phyloP scores from a whole-genome alignment of 1,140 invertebrate species.

The Bombyx mandarina region DNA sequence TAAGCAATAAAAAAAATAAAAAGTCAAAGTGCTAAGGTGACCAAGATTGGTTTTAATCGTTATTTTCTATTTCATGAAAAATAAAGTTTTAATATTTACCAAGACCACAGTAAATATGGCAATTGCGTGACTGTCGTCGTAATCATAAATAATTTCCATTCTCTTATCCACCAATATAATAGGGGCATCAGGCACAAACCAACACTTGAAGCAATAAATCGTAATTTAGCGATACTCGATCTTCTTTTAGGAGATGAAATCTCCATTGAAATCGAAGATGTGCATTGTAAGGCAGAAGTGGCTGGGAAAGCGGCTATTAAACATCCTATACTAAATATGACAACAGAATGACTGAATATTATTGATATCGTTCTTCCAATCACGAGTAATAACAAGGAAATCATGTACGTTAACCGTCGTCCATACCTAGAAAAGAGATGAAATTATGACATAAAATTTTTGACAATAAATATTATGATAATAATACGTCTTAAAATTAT shows the following conservation, averaged over 20 bases:
- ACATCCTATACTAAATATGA: slow-evolving; percentile 38
- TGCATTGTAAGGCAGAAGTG: slow-evolving; percentile 36
- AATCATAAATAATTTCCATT: slow-evolving; percentile 72
- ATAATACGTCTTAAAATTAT: not conserved
- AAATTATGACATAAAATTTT: not conserved
- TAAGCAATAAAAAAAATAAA: too few species aligned
- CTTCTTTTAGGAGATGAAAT: slow-evolving; percentile 38
- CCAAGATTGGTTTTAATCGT: too few species aligned
- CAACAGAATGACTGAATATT: slow-evolving; percentile 27
- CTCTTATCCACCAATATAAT: slow-evolving; percentile 71
- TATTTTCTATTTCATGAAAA: not conserved
- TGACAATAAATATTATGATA: not conserved
- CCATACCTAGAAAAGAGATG: slow-evolving; percentile 40
- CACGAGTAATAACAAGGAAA: slow-evolving; percentile 31
- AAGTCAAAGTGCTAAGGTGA: too few species aligned
- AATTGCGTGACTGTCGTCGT: slow-evolving; percentile 57
- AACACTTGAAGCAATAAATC: slow-evolving; percentile 57
- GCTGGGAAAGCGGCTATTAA: slow-evolving; percentile 36
- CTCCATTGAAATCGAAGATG: slow-evolving; percentile 43
- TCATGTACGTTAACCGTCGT: slow-evolving; percentile 37
- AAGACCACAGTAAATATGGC: slow-evolving; percentile 46
- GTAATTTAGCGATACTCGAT: slow-evolving; percentile 25
- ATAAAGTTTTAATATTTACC: slow-evolving; percentile 21
- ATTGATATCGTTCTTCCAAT: slow-evolving; percentile 37
- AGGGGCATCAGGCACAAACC: slow-evolving; percentile 72